phyloP scores from a whole-genome alignment of 1,140 invertebrate species.

The Drosophila sechellia region DNA sequence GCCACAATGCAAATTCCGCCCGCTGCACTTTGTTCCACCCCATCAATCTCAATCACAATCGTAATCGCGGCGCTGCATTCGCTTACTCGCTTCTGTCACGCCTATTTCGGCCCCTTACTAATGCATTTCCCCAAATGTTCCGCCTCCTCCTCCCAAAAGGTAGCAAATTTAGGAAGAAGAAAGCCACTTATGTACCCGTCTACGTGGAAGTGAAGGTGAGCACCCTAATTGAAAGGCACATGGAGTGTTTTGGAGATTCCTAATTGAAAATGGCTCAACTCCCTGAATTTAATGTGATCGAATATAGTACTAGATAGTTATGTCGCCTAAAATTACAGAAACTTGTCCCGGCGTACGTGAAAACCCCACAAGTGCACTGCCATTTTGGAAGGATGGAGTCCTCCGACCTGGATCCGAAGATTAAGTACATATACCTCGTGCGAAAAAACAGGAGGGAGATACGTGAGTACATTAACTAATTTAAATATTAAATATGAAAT shows the following conservation, averaged over 20 bases:
- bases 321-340: constrained; percentile 58
- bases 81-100: constrained; percentile 44
- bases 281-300: not conserved
- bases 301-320: not conserved
- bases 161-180: constrained; percentile 53
- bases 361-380: constrained; percentile 88
- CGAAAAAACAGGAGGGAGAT: constrained; percentile 87
- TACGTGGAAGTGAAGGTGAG: constrained; percentile 83
- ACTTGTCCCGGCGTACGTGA: constrained; percentile 84
- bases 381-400: constrained; percentile 87
- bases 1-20: constrained; percentile 61
- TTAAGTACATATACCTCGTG: constrained; percentile 88
- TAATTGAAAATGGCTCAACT: constrained; percentile 17
- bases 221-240: constrained; percentile 11
- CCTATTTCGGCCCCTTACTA: constrained; percentile 35
- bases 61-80: constrained; percentile 47
- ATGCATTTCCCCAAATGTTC: constrained; percentile 22
- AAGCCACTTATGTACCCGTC: constrained; percentile 56
- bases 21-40: constrained; percentile 39
- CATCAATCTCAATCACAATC: constrained; percentile 64
- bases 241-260: not conserved
- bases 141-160: constrained; percentile 18
- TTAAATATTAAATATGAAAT: not conserved
- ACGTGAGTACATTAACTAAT: constrained; percentile 53
- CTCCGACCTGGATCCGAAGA: constrained; percentile 84